Evolutionary conservation across 1,140 invertebrate genomes (phyloP).

Genomic region (Atopsyche davidsoni): DNA sequence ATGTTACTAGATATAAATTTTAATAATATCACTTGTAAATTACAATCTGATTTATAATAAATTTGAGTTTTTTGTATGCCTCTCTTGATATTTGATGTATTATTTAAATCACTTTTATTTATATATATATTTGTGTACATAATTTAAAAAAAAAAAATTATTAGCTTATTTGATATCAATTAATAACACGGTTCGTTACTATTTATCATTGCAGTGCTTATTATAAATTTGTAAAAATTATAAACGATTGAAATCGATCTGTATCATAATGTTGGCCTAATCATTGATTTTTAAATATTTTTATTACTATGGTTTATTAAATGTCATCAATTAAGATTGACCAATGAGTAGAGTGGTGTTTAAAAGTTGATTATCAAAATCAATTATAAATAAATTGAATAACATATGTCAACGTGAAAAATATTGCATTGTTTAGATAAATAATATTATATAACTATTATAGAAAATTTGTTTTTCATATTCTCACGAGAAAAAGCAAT

Average conservation of each 20-base stretch:
- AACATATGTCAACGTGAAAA: slow-evolving; percentile 11
- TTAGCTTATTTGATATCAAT: background rate
- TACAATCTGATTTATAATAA: too few relatives aligned
- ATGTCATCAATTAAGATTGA: background rate
- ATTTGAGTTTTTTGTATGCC: too few relatives aligned
- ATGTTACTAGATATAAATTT: too few relatives aligned
- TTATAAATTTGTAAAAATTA: too few relatives aligned
- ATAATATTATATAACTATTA: background rate
- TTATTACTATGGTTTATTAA: background rate
- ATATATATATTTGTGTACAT: background rate
- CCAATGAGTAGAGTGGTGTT: background rate
- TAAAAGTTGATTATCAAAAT: slow-evolving; percentile 4
- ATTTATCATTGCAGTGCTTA: background rate
- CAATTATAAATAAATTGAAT: slow-evolving; percentile 8
- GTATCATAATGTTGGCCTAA: background rate
- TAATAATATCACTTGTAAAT: too few relatives aligned
- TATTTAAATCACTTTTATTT: background rate
- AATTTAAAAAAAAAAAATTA: background rate
- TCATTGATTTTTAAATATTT: background rate
- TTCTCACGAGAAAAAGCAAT: slow-evolving; percentile 28
- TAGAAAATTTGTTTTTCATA: slow-evolving; percentile 20
- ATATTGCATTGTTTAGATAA: background rate
- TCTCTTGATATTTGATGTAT: too few relatives aligned
- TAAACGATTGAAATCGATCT: too few relatives aligned
- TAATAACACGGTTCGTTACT: background rate